Percentiles rank a stretch among this genome's conserved stretches.
Evolutionary conservation across 2,888 invertebrate genomes (phyloP).

Genomic region (Agrenia bidenticulata): DNA sequence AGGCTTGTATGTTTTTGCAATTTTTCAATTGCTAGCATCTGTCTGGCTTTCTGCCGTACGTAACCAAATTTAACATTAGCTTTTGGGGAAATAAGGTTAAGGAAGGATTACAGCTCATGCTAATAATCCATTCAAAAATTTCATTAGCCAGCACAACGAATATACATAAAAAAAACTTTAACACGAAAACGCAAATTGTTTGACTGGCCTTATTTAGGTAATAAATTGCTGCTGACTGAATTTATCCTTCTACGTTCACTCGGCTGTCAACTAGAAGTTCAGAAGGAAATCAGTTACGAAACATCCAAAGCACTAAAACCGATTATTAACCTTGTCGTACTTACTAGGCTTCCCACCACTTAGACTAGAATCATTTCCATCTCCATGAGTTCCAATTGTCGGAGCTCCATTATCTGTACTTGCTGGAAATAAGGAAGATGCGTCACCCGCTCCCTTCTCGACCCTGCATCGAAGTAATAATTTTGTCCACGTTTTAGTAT

Average conservation of each 20-base stretch:
- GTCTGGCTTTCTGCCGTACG: too few species aligned
- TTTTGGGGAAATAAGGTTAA: too few species aligned
- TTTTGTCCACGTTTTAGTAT: too few species aligned
- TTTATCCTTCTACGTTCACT: conserved; percentile 44
- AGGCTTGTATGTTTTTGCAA: too few species aligned
- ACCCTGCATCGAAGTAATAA: too few species aligned
- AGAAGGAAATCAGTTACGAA: too few species aligned
- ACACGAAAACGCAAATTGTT: neutral
- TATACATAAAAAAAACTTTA: conserved; percentile 9
- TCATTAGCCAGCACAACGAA: conserved; percentile 15
- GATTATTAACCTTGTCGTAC: too few species aligned
- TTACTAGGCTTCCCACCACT: conserved; percentile 16
- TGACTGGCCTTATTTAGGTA: conserved; percentile 39
- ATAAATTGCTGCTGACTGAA: conserved; percentile 28
- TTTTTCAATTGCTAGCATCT: too few species aligned
- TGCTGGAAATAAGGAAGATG: too few species aligned
- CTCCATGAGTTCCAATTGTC: neutral
- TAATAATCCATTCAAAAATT: conserved; percentile 14
- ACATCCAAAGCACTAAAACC: too few species aligned
- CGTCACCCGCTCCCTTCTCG: neutral
- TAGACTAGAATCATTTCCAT: conserved; percentile 30
- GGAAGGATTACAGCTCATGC: conserved; percentile 9
- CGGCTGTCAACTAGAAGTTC: conserved; percentile 38
- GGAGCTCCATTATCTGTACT: neutral
- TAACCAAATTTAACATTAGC: too few species aligned